phyloP scores from a whole-genome alignment of 2,888 invertebrate species.

The Tachina lurida region DNA sequence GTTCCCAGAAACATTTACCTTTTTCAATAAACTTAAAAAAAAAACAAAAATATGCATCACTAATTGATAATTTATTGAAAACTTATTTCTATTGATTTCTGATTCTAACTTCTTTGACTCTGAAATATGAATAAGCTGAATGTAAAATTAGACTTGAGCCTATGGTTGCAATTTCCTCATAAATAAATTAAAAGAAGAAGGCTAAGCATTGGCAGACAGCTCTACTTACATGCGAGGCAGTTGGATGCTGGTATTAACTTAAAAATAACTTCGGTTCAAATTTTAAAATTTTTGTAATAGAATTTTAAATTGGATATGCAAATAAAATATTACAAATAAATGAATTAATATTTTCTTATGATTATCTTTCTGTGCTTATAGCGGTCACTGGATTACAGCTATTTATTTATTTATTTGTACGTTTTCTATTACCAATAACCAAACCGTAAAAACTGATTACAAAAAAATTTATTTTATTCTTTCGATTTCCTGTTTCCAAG shows the following conservation, averaged over 20 bases:
- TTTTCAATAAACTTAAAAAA: background rate
- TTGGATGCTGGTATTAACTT: too few species aligned
- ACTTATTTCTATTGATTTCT: too few species aligned
- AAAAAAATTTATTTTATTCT: conserved; percentile 50
- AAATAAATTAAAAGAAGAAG: too few species aligned
- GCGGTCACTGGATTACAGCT: conserved; percentile 46
- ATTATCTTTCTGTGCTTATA: conserved; percentile 18
- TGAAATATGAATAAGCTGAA: too few species aligned
- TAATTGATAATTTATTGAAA: too few species aligned
- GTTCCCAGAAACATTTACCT: too few species aligned
- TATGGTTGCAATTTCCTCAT: too few species aligned
- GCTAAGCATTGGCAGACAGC: too few species aligned
- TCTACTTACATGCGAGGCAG: too few species aligned
- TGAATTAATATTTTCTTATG: background rate
- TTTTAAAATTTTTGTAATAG: background rate
- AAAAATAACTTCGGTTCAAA: background rate
- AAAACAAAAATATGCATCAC: too few species aligned
- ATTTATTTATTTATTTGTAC: background rate
- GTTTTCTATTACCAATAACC: conserved; percentile 4
- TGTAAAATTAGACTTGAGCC: too few species aligned
- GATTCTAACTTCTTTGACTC: too few species aligned
- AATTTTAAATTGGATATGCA: background rate
- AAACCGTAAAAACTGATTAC: conserved; percentile 20
- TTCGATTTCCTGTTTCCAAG: conserved; percentile 57
- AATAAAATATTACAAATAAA: background rate